These are phyloP conservation scores for Mormoops blainvillei DNA, from an alignment of 2,113 vertebrate species.

Conservation along the genomic window DNA sequence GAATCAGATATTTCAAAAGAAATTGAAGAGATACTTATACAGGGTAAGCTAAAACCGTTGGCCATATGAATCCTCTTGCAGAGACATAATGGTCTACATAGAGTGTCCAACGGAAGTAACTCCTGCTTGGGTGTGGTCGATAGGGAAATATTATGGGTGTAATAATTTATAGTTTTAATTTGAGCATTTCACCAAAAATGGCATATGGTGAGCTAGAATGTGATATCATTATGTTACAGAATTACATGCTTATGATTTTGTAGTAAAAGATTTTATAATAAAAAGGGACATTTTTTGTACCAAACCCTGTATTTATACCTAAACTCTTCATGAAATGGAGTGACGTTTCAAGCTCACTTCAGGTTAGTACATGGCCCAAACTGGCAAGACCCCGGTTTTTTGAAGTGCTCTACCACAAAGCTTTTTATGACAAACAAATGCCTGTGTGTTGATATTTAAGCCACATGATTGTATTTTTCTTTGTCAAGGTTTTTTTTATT, in stretches of 20 bases:
- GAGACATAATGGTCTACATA: not conserved
- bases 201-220: too few relatives aligned
- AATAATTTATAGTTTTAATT: too few relatives aligned
- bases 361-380: not conserved
- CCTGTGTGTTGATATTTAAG: not conserved
- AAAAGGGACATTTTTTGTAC: too few relatives aligned
- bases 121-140: too few relatives aligned
- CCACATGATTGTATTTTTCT: not conserved
- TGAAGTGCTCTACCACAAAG: not conserved
- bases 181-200: too few relatives aligned
- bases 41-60: not conserved
- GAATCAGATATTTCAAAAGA: not conserved
- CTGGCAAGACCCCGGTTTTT: not conserved
- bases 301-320: not conserved
- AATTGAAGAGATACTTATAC: not conserved
- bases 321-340: not conserved
- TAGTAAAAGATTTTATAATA: too few relatives aligned
- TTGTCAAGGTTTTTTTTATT: not conserved
- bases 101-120: too few relatives aligned
- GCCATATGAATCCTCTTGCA: not conserved
- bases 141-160: too few relatives aligned
- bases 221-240: too few relatives aligned
- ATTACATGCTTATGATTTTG: too few relatives aligned
- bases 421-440: not conserved
- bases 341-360: not conserved